Conservation (phyloP, 2,797 vertebrate species). For the Chloroceryle amazona region DNA sequence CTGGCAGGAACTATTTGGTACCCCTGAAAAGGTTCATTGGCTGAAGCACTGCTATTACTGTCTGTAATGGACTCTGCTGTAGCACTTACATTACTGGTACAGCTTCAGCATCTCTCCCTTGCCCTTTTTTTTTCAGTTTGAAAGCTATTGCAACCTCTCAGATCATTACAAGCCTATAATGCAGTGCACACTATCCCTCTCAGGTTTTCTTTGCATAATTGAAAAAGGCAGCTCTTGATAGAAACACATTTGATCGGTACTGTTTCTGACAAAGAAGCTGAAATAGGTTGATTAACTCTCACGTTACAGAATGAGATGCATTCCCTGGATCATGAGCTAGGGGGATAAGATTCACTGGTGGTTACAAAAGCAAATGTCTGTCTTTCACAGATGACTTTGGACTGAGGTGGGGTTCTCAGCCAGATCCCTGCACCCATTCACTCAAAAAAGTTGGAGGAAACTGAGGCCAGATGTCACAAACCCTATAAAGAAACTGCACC, state of each 20-base stretch:
- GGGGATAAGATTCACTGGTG: neutral
- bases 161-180: neutral
- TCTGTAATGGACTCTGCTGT: neutral
- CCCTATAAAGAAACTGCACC: neutral
- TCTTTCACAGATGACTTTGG: neutral
- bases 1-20: neutral
- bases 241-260: neutral
- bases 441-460: neutral
- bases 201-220: constrained; percentile 13
- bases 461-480: neutral
- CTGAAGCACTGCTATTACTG: neutral
- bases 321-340: neutral
- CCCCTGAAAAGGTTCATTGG: neutral
- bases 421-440: neutral
- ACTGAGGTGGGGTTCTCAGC: neutral
- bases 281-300: constrained; percentile 12
- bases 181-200: neutral
- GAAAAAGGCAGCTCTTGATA: constrained; percentile 32
- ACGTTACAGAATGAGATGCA: neutral
- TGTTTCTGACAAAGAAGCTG: constrained; percentile 9
- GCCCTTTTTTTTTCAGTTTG: neutral
- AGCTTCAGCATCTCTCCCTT: neutral
- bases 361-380: neutral
- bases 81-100: neutral
- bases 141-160: neutral